A percentile compares a stretch with the other conserved stretches of the same genome.
These are phyloP conservation scores for Micromussa lordhowensis DNA, from an alignment of 92 coral and sea anemone species.

Conservation along the genomic window DNA sequence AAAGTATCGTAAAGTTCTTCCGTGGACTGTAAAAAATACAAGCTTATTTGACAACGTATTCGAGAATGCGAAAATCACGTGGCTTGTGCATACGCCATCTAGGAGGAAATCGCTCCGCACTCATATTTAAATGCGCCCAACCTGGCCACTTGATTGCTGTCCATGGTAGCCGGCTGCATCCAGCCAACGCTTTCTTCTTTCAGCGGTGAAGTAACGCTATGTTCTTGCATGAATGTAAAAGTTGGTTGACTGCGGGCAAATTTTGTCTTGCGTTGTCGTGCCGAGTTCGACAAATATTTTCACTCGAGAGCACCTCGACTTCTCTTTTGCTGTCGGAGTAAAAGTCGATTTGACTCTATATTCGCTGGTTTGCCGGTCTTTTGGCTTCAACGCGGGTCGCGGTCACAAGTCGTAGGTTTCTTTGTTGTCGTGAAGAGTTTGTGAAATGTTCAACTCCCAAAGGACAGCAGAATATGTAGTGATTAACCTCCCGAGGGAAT, in stretches of 20 bases:
- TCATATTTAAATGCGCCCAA: neutral
- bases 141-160: constrained; percentile 57
- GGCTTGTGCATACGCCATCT: constrained; percentile 35
- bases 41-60: neutral
- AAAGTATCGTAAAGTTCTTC: neutral
- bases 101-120: constrained; percentile 40
- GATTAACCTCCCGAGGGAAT: constrained; percentile 92
- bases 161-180: constrained; percentile 48
- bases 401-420: constrained; percentile 69
- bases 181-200: constrained; percentile 55
- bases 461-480: constrained; percentile 75
- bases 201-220: constrained; percentile 55
- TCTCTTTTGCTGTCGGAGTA: constrained; percentile 5
- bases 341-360: constrained; percentile 15
- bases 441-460: constrained; percentile 87
- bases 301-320: neutral
- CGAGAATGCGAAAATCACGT: constrained; percentile 52
- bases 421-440: constrained; percentile 73
- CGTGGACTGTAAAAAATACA: neutral
- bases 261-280: constrained; percentile 4
- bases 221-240: constrained; percentile 44
- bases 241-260: constrained; percentile 2
- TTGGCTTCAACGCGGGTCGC: constrained; percentile 40
- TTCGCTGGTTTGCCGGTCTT: constrained; percentile 48
- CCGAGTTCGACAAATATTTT: constrained; percentile 6